phyloP scores from a whole-genome alignment of 2,888 invertebrate species.

The Chloromyia formosa region DNA sequence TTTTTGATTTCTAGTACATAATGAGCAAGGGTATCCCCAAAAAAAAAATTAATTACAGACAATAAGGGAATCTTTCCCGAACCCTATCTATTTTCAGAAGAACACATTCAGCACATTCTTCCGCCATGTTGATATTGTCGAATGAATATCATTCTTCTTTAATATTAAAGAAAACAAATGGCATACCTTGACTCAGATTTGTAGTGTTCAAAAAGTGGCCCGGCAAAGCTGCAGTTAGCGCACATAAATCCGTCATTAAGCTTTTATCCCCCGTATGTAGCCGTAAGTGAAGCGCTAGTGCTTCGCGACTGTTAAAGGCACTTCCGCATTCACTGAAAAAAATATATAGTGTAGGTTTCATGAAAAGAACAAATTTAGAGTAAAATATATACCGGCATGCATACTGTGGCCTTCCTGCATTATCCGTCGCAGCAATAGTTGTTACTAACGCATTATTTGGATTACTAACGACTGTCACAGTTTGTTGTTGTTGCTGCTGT shows the following conservation, averaged over 20 bases:
- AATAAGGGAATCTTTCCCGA: too few species aligned
- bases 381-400: slow-evolving; percentile 60
- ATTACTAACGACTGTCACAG: slow-evolving; percentile 63
- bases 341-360: slow-evolving; percentile 3
- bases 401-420: slow-evolving; percentile 62
- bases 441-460: slow-evolving; percentile 61
- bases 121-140: too few species aligned
- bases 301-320: slow-evolving; percentile 76
- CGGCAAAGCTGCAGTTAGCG: slow-evolving; percentile 79
- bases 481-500: slow-evolving; percentile 61
- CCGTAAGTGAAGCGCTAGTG: slow-evolving; percentile 79
- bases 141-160: too few species aligned
- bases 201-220: slow-evolving; percentile 69
- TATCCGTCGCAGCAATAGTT: slow-evolving; percentile 61
- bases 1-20: too few species aligned
- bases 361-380: neutral
- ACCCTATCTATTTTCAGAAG: too few species aligned
- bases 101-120: too few species aligned
- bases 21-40: too few species aligned
- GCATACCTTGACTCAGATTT: slow-evolving; percentile 61
- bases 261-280: slow-evolving; percentile 83
- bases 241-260: slow-evolving; percentile 82
- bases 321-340: slow-evolving; percentile 69
- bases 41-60: too few species aligned
- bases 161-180: too few species aligned